Evolutionary conservation across 2,888 invertebrate genomes (phyloP).

Genomic region (Dolichomitus sp.): DNA sequence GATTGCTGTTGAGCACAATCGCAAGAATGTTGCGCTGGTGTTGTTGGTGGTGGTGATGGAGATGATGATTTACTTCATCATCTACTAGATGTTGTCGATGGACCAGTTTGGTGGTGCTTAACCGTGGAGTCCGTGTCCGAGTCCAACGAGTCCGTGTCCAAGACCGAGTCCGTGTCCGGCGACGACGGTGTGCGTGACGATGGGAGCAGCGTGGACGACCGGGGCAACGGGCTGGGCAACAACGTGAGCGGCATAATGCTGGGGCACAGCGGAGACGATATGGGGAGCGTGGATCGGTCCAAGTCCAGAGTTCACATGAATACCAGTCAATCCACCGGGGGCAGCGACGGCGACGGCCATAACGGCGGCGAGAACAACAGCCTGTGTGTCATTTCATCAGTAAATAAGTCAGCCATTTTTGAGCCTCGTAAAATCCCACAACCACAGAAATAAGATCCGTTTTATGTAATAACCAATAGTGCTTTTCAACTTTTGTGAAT

Average conservation of each 20-base stretch:
- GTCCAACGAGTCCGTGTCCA: slow-evolving; percentile 55
- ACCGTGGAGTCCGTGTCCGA: slow-evolving; percentile 70
- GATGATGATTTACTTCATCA: slow-evolving; percentile 35
- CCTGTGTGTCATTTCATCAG: slow-evolving; percentile 72
- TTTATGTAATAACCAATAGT: no score
- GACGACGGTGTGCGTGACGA: slow-evolving; percentile 82
- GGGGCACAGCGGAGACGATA: slow-evolving; percentile 78
- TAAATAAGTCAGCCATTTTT: background rate
- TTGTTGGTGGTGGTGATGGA: slow-evolving; percentile 8
- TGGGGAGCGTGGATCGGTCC: slow-evolving; percentile 82
- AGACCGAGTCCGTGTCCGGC: slow-evolving; percentile 71
- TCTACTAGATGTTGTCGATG: slow-evolving; percentile 55
- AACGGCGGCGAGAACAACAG: slow-evolving; percentile 83
- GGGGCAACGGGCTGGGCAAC: slow-evolving; percentile 84
- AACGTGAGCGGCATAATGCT: slow-evolving; percentile 78
- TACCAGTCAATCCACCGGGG: slow-evolving; percentile 87
- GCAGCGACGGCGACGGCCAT: slow-evolving; percentile 86
- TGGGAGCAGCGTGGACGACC: slow-evolving; percentile 74
- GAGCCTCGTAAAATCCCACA: background rate
- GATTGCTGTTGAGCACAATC: slow-evolving; percentile 49
- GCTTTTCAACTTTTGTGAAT: no score
- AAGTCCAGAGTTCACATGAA: slow-evolving; percentile 77
- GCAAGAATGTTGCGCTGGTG: slow-evolving; percentile 56
- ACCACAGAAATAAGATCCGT: background rate
- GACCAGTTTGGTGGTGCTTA: slow-evolving; percentile 57